Conservation (phyloP, 1,140 invertebrate genomes). For the Zaprionus davidi region DNA sequence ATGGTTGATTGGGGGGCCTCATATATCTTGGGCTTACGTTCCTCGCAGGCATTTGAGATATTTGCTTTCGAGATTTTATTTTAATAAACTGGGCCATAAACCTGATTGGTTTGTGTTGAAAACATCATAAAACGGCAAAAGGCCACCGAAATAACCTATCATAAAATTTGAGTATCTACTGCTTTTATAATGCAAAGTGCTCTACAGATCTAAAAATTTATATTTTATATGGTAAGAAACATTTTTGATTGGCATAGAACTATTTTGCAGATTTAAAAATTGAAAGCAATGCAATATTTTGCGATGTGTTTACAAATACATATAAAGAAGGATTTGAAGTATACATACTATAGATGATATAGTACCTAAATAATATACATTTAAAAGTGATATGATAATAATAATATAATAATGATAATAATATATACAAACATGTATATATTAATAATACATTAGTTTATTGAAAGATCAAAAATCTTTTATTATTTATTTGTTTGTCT, state of each 20-base stretch:
- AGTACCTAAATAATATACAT: no score
- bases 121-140: constrained; percentile 61
- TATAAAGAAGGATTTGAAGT: not conserved
- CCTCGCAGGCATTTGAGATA: constrained; percentile 35
- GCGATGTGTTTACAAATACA: not conserved
- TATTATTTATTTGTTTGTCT: fast-evolving
- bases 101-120: constrained; percentile 76
- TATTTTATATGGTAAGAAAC: not conserved
- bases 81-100: constrained; percentile 57
- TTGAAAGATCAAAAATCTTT: no score
- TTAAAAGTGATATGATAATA: not conserved
- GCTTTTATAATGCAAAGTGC: constrained; percentile 18
- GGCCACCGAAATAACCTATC: constrained; percentile 16
- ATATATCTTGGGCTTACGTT: constrained; percentile 60
- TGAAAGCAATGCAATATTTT: no score
- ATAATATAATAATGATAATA: not conserved
- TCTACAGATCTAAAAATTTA: not conserved
- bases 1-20: constrained; percentile 71
- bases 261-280: no score
- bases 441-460: no score
- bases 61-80: constrained; percentile 53
- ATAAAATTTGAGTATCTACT: constrained; percentile 7
- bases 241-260: not conserved
- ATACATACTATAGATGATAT: not conserved
- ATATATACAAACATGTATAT: not conserved